Base-by-base conservation (phyloP, 2,797 vertebrate genomes). In the Phylloscopus collybita region DNA sequence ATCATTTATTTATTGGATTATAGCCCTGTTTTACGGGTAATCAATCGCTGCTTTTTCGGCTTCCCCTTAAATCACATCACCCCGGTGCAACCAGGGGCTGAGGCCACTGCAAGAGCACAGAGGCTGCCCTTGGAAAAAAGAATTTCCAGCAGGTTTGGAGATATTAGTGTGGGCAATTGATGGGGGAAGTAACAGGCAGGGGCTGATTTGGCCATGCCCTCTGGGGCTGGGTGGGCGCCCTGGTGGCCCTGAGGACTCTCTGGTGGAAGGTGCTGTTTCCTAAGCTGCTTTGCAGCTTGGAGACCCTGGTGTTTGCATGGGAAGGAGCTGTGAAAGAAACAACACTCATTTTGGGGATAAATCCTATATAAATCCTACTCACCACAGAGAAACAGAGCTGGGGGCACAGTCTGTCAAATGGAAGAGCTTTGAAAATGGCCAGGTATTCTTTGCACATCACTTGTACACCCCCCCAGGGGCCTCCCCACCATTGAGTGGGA, bases 1-100 rank as follows among this genome's bases (percentile, higher is more conserved):
- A 96, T 96, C 74, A 95, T 95, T 97, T 94, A 94, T 97, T 97
- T 92, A 97, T 96, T 94, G 88, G 83, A 82, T 90, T 88, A 54
- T n/a, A 90, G 75, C 64, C 42, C 76, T 80, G 44, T 66, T 95
- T 93, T 84, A 84, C 0, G 15, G 79, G 66, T 94, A 96, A 97
- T 96, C 90, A 93, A 96, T 97, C 4, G 88, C 70, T 81, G 70
- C 73, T 92, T 92, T 93, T 88, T 87, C 1, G 0, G 25, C 61
- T 93, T 95, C 80, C 73, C 70, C 67, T 95, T 81, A 13, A 81
- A 84, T 91, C 80, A 76, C 54, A 82, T 88, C 89, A 59, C 40
- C 8, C 44, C 0, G 0, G 85, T 53, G 82, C 50, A 36, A 40
- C 9, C 25, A n/a, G 20, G 30, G 47, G 50, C 30, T 61, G 75